Conservation (phyloP, 2,888 invertebrate genomes). For the Drosophila testacea region DNA sequence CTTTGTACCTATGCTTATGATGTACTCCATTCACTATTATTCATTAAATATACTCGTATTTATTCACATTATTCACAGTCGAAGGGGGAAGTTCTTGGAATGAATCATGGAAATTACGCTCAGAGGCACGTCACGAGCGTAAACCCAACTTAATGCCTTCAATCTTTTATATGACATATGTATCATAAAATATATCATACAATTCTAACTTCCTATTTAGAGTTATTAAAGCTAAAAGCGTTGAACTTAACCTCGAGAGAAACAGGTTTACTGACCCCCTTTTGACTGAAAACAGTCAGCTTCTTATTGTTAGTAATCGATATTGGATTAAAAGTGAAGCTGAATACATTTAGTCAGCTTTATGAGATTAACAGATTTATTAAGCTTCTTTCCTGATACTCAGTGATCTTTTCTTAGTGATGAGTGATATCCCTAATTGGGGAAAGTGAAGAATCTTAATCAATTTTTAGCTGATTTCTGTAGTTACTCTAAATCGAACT, state of each 20-base stretch:
- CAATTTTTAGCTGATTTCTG: no score
- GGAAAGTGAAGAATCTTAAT: no score
- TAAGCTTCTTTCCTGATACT: no score
- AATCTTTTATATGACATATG: not conserved
- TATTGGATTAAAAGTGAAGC: not conserved
- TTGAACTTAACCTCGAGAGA: not conserved
- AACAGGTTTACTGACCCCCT: conserved; percentile 12
- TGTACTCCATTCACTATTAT: conserved; percentile 9
- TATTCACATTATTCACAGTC: not conserved
- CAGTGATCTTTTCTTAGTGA: no score
- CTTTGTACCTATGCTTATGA: conserved; percentile 6
- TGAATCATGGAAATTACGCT: conserved; percentile 3
- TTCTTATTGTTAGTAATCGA: not conserved
- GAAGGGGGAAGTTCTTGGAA: conserved; percentile 4
- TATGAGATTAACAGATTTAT: no score
- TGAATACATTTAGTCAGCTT: no score
- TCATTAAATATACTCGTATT: conserved; percentile 17
- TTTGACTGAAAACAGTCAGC: not conserved
- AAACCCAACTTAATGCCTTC: conserved; percentile 7
- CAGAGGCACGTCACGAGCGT: conserved; percentile 4
- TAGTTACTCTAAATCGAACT: no score
- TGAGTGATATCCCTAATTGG: no score
- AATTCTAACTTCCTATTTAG: conserved; percentile 35
- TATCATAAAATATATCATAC: conserved; percentile 8
- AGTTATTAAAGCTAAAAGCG: not conserved